Percentiles rank a stretch among this genome's conserved stretches.
Evolutionary conservation across 2,888 invertebrate genomes (phyloP).

Genomic region (Oscheius sp.): DNA sequence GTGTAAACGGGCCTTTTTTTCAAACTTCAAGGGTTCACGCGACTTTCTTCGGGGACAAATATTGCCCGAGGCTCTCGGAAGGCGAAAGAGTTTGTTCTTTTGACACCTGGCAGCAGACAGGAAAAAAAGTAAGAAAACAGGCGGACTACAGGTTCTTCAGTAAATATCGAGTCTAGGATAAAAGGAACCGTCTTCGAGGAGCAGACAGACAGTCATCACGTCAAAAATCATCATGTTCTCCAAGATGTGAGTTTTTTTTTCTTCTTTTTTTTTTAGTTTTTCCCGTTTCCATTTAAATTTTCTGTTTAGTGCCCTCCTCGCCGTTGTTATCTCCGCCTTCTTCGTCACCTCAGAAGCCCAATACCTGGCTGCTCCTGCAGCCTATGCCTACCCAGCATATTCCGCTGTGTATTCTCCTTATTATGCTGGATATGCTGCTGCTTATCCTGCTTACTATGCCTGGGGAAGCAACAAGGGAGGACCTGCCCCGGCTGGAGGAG

Average conservation of each 20-base stretch:
- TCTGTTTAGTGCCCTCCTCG: constrained; percentile 6
- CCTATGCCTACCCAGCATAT: not conserved
- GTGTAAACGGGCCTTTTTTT: too few species aligned
- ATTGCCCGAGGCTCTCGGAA: too few species aligned
- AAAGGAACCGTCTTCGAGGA: too few species aligned
- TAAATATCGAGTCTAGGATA: too few species aligned
- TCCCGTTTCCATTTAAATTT: not conserved
- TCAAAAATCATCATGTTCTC: constrained; percentile 17
- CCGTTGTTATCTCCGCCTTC: not conserved
- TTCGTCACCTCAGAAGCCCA: constrained; percentile 12
- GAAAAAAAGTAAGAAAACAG: too few species aligned
- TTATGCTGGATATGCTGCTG: constrained; percentile 19
- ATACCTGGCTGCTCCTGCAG: constrained; percentile 14
- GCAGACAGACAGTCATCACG: too few species aligned
- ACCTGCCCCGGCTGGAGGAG: not conserved
- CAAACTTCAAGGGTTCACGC: too few species aligned
- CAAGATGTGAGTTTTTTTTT: constrained; percentile 28
- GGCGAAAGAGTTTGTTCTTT: too few species aligned
- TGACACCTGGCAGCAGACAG: too few species aligned
- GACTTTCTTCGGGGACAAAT: too few species aligned
- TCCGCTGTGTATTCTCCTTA: constrained; percentile 24
- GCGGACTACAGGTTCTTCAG: too few species aligned
- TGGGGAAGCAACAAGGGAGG: constrained; percentile 34
- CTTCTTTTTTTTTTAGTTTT: too few species aligned
- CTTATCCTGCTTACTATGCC: constrained; percentile 26